Evolutionary conservation across 1,140 invertebrate genomes (phyloP), one percentile per base, ranked within the genome.

Genomic region (Drosophila virilis): DNA sequence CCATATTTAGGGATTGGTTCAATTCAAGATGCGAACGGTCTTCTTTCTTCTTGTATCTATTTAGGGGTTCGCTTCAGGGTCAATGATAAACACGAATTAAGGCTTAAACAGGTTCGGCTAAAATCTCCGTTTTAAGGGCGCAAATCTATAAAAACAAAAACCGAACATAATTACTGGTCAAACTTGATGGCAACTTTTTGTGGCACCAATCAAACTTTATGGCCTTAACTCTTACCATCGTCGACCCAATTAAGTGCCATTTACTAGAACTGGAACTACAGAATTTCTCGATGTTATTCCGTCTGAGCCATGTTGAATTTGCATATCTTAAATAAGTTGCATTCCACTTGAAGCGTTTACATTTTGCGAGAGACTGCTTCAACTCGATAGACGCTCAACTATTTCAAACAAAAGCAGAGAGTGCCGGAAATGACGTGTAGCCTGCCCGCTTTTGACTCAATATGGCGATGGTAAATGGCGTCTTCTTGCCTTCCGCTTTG

Each of bases 311-410:
- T 45, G 38, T 60, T 51, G 1, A 66, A 65, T 58, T 72, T 50
- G 69, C 69, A 50, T 66, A 57, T 67, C 50, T 67, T 35, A 54
- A 73, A 73, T 68, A 68, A 52, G 35, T 73, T 38, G 8, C 33
- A 73, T 45, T 22, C 10, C 37, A 9, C 62, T 57, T 68, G 54
- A 68, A 68, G 40, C 54, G 48, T 48, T 67, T 52, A 59, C 40
- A 57, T 72, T 58, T 51, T 28, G 37, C 22, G 13, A 58, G 65
- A 3, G 17, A 37, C 50, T 32, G 22, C 51, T 70, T 50, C 59
- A 62, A n/a, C 40, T 46, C 17, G 48, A 62, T 46, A 62, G 67
- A 70, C 50, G 43, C 42, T 55, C 59, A 70, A 70, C 67, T 54
- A 64, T 70, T 64, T 64, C 59, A 60, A 69, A 69, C 57, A 69